phyloP scores from a whole-genome alignment of 2,888 invertebrate genomes.

The Pseudolycoriella hygida region DNA sequence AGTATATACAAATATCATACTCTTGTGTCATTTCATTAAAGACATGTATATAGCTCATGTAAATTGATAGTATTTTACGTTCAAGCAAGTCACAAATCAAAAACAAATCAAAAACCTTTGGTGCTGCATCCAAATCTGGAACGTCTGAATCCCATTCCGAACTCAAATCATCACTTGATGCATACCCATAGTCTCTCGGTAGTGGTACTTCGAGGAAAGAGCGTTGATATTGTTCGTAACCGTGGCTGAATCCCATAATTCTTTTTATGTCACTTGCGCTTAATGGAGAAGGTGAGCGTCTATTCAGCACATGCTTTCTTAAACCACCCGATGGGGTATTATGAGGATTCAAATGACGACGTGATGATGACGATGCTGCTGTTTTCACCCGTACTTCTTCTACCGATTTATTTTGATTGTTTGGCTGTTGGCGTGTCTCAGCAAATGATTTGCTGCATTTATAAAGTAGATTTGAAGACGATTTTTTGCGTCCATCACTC shows the following conservation, averaged over 20 bases:
- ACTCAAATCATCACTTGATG: conserved; percentile 80
- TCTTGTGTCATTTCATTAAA: no score
- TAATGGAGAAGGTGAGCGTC: conserved; percentile 34
- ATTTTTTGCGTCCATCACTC: conserved; percentile 19
- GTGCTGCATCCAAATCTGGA: conserved; percentile 26
- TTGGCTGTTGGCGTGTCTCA: conserved; percentile 19
- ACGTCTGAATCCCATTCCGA: conserved; percentile 85
- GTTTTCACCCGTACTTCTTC: neutral
- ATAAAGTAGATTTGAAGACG: conserved; percentile 21
- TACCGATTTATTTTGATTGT: neutral
- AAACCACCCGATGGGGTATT: conserved; percentile 24
- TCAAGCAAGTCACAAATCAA: neutral
- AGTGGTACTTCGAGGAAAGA: conserved; percentile 59
- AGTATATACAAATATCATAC: no score
- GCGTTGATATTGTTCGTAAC: conserved; percentile 67
- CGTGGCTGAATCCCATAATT: conserved; percentile 30
- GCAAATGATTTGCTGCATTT: conserved; percentile 28
- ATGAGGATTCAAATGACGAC: conserved; percentile 30
- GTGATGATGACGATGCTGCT: conserved; percentile 30
- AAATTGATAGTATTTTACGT: no score
- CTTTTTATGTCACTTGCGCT: conserved; percentile 1
- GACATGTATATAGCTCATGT: no score
- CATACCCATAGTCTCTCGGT: conserved; percentile 66
- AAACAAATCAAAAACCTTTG: conserved; percentile 5
- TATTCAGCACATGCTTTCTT: conserved; percentile 27